Evolutionary conservation across 2,797 vertebrate species (phyloP), one percentile per base, ranked within the genome.

Genomic region (Microctenopoma stevenorrisi): DNA sequence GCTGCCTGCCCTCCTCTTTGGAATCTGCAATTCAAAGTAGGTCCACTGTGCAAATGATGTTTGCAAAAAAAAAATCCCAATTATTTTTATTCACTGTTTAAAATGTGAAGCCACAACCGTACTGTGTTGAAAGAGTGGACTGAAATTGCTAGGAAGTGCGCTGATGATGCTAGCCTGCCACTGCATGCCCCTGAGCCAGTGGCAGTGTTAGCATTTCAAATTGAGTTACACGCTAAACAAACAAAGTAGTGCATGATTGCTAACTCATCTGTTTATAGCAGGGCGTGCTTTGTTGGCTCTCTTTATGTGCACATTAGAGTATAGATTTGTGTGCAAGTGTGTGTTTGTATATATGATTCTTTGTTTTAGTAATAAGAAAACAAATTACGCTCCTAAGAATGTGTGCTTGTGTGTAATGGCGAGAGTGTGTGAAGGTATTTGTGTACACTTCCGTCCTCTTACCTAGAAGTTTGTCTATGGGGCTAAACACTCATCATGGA

Each of bases 151-250:
- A 79, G 81, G 76, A 89, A 87, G 80, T 67, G 62, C 62, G 68
- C 68, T 70, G 84, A 84, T 82, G 84, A 84, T 74, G 78, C 64
- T 66, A 46, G 77, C 74, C 61, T 55, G 54, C 79, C 40, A 64
- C 74, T 65, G 72, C 81, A 65, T 85, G 84, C 81, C 89, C 87
- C 82, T 51, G 82, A 90, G 92, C 84, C 67, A 40, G 35, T 73
- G 76, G 78, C 72, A 52, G 46, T 88, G 91, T 93, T 93, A 92
- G 90, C 90, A 92, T 93, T 94, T 92, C 80, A 93, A 94, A 94
- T 89, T 87, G 89, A 93, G 89, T 90, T 93, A 91, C 87, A 88
- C 74, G 70, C 90, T 90, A 92, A 92, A 89, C 83, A 92, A 93
- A 89, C 86, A 88, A 80, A 78, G 79, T 55, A 68, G 68, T 11